Conservation (phyloP, 2,888 invertebrate species). For the Diarsia rubi region DNA sequence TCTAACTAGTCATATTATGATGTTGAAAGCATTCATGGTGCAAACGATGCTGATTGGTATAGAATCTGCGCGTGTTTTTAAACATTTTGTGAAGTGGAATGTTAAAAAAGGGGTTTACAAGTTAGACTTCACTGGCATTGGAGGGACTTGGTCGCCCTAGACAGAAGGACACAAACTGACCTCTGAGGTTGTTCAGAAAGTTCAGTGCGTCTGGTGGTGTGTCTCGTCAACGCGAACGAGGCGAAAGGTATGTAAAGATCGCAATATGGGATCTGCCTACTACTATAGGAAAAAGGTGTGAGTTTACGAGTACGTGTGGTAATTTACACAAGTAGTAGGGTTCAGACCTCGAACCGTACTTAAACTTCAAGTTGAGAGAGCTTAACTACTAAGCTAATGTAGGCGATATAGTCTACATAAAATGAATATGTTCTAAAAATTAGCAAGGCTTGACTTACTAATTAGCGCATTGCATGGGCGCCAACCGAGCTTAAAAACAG, state of each 20-base stretch:
- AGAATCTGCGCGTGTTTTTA: not conserved
- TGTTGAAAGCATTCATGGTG: not conserved
- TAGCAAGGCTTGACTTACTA: slow-evolving; percentile 32
- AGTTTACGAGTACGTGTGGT: not conserved
- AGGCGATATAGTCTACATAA: slow-evolving; percentile 7
- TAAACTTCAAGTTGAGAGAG: slow-evolving; percentile 6
- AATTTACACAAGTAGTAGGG: not conserved
- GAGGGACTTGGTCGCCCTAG: not conserved
- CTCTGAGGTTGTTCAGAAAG: not conserved
- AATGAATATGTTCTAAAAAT: slow-evolving; percentile 24
- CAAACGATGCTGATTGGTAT: not conserved
- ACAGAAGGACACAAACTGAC: not conserved
- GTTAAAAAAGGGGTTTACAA: not conserved
- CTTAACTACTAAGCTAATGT: not conserved
- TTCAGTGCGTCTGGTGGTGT: no score
- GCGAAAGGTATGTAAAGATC: not conserved
- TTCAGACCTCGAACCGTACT: not conserved
- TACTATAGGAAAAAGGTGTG: not conserved
- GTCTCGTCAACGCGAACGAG: not conserved
- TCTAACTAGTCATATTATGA: not conserved
- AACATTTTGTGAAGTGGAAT: not conserved
- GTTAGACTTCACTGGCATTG: not conserved
- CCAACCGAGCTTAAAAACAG: not conserved
- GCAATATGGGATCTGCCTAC: no score
- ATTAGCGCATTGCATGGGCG: slow-evolving; percentile 7